Base-by-base conservation (phyloP, 2,888 invertebrate genomes). In the Pollenia labialis region DNA sequence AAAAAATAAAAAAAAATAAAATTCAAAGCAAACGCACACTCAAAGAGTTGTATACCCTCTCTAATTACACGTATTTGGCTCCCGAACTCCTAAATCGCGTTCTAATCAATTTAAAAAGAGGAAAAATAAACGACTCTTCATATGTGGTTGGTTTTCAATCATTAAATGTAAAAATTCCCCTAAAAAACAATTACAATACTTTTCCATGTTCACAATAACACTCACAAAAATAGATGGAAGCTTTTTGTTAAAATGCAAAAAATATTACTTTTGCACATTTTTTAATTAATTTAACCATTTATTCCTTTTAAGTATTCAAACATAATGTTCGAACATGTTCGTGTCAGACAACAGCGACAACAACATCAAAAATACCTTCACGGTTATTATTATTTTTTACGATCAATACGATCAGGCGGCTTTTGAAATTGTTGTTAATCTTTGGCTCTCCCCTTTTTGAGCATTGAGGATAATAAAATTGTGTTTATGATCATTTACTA, bases 311-410 rank as follows among this genome's bases (percentile, higher is more conserved):
- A 80, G 62, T 52, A 42, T 12, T 69, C 18, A 54, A 66, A 12
- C 46, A n/a, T 44, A 52, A 50, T 76, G 23, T 42, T 58, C 11
- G 58, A 81, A 58, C 40, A 56, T 69, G 32, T 4, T 12, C 58
- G 16, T 18, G 42, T 11, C 42, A 54, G 23, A 23, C 54, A 74
- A 48, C 79, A 23, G 58, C 64, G 12, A 50, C 32, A 48, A 46
- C 16, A 68, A 69, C 23, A 66, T 72, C 14, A 23, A 81, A 88
- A 75, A 81, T 87, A 77, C 88, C 89, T 90, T 90, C 90, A 90
- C 90, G 90, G 90, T 90, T 90, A 90, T 90, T 90, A 90, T 88
- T 44, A 66, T 88, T 89, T 90, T 90, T 87, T 87, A 87, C 50
- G 87, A 81, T 77, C 76, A 81, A 66, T 81, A 84, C 46, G 32